These are phyloP conservation scores for Apodemia zela DNA, from an alignment of 2,888 invertebrate species.

Conservation along the genomic window DNA sequence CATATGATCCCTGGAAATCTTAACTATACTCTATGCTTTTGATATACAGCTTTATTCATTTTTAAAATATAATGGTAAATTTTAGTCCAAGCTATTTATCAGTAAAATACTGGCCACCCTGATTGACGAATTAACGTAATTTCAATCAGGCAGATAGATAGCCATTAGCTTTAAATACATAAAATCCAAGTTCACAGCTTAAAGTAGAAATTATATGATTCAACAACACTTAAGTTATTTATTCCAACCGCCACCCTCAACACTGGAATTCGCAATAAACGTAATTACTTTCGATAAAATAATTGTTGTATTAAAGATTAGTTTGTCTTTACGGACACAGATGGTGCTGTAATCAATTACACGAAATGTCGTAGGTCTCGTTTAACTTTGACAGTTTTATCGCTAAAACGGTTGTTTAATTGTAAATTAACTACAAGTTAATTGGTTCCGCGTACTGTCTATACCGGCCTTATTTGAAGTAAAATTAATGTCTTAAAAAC, in stretches of 20 bases:
- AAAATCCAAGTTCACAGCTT: neutral
- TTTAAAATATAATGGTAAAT: too few relatives aligned
- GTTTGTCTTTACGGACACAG: neutral
- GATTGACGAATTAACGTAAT: neutral
- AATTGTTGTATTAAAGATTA: neutral
- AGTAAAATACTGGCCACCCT: too few relatives aligned
- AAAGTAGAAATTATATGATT: neutral
- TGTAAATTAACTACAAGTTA: neutral
- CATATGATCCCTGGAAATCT: too few relatives aligned
- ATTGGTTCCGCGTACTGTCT: neutral
- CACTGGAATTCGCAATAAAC: neutral
- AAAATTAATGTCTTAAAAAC: neutral
- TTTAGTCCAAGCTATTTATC: too few relatives aligned
- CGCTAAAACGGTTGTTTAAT: neutral
- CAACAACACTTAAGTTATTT: neutral
- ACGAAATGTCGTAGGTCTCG: neutral
- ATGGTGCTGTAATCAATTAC: constrained; percentile 4
- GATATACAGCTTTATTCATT: too few relatives aligned
- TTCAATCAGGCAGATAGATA: neutral
- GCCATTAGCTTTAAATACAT: too few relatives aligned
- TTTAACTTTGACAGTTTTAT: constrained; percentile 7
- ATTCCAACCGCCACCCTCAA: neutral
- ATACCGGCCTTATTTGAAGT: neutral
- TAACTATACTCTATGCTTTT: too few relatives aligned
- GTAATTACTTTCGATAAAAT: neutral